Evolutionary conservation across 2,797 vertebrate genomes (phyloP).

Genomic region (Knipowitschia caucasica): DNA sequence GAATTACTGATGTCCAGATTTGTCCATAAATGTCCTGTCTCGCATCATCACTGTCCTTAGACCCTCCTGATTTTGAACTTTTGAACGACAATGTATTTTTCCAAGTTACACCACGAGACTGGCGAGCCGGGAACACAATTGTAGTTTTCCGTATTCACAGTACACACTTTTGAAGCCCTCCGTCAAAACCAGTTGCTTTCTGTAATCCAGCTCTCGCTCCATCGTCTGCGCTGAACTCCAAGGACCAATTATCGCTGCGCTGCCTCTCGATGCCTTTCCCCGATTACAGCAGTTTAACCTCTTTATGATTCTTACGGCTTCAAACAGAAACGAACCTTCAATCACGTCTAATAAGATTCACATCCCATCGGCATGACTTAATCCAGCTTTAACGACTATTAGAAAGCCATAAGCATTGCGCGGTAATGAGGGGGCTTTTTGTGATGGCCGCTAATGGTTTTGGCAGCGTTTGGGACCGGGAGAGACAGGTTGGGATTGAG

Average conservation of each 20-base stretch:
- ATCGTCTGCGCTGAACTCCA: constrained; percentile 10
- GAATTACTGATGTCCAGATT: too few species aligned
- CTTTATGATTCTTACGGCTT: constrained; percentile 44
- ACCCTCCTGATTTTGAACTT: too few species aligned
- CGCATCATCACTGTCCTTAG: too few species aligned
- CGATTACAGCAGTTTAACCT: constrained; percentile 42
- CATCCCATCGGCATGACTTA: constrained; percentile 33
- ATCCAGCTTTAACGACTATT: constrained; percentile 43
- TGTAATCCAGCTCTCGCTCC: constrained; percentile 16
- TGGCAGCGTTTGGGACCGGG: constrained; percentile 39
- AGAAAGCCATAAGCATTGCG: constrained; percentile 30
- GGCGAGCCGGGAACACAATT: background rate
- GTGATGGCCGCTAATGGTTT: constrained; percentile 38
- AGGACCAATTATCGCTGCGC: constrained; percentile 20
- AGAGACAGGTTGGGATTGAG: constrained; percentile 70
- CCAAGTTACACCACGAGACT: too few species aligned
- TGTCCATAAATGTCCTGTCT: too few species aligned
- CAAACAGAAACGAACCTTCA: constrained; percentile 33
- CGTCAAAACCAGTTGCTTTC: constrained; percentile 15
- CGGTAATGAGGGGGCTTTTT: constrained; percentile 38
- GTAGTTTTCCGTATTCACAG: background rate
- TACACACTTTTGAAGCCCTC: background rate
- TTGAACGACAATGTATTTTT: too few species aligned
- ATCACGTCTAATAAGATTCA: constrained; percentile 37
- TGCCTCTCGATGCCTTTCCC: constrained; percentile 36